These are phyloP conservation scores for Pan troglodytes DNA, from an alignment of 2,113 vertebrate genomes.

Conservation along the genomic window NHGRI_mPanTro3-v2.1_pri NC_072409.2:14197001-14197500, in stretches of 20 bases:
- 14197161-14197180: constrained; percentile 81
- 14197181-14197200: constrained; percentile 53
- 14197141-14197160: constrained; percentile 73
- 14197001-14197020: constrained; percentile 73
- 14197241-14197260: constrained; percentile 26
- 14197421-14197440: constrained; percentile 78
- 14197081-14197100: constrained; percentile 82
- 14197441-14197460: constrained; percentile 30
- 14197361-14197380: not conserved
- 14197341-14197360: constrained; percentile 59
- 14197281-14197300: constrained; percentile 64
- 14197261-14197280: constrained; percentile 63
- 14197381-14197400: not conserved
- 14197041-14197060: constrained; percentile 80
- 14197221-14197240: constrained; percentile 59
- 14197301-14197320: constrained; percentile 79
- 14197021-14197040: constrained; percentile 69
- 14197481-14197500: not conserved
- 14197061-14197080: constrained; percentile 81
- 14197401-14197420: constrained; percentile 29
- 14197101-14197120: constrained; percentile 79
- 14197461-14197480: not conserved
- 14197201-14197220: constrained; percentile 48
- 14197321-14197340: constrained; percentile 68
- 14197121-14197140: constrained; percentile 79